Base-by-base conservation (phyloP, 64 coral and sea anemone genomes). In the Montipora foliosa region DNA sequence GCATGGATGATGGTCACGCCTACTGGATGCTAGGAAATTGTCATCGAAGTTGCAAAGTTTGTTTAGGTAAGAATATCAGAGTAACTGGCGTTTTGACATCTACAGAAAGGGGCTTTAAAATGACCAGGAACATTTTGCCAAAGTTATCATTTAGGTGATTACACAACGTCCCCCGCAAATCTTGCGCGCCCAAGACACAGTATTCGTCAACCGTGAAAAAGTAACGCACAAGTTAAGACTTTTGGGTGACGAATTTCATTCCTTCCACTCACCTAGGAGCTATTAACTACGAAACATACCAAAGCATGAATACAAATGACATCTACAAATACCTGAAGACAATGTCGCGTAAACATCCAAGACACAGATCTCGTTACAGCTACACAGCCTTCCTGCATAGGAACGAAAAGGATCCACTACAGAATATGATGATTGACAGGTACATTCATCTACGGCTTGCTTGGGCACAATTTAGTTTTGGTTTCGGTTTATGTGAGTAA, bases 21-120 rank as follows among this genome's bases (percentile, higher is more conserved):
- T 51, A 89, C 6, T 94, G 93, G 93, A 94, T 94, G 93, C 21
- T 94, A 17, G 44, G 77, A 19, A 84, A 94, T 22, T 94, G 93
- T 68, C 78, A 57, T 51, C 78, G 66, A 15, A 94, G 87, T 50
- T 94, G 93, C 55, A 77, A 90, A 16, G 62, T 94, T 67, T 94
- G 93, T 64, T 4, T 89, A 73, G 78, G 93, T 94, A n/a, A 94
- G 87, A 77, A 46, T 4, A 3, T 11, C 11, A 57, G 11, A 37
- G 37, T 37, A 37, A 37, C 37, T 37, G 37, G 37, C 37, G 37
- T 37, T 37, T 37, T 37, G 37, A 37, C 37, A 37, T 37, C 37
- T 37, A 37, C 37, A 37, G 37, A 37, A 37, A 37, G 37, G 37
- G 37, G 37, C 37, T 37, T 37, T 37, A 2, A 37, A 37, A 37